Evolutionary conservation across 2,797 vertebrate species (phyloP), one percentile per base, ranked within the genome.

Genomic region (Muscicapa striata): DNA sequence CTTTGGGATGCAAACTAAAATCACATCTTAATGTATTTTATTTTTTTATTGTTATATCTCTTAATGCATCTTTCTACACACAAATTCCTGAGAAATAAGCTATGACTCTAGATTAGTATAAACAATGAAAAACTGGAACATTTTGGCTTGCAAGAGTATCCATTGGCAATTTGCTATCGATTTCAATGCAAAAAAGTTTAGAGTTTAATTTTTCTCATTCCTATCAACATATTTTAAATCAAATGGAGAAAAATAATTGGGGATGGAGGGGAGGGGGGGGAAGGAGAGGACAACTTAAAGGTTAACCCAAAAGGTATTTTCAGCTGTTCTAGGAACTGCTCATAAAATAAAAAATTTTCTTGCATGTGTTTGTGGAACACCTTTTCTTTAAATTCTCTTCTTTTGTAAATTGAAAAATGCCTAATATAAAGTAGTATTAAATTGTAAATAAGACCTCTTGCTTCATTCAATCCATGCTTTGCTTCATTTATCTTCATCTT

Each of bases 401-500:
- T 95, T 92, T 94, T 70, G 91, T 66, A 94, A 96, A 97, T 72
- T 97, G 92, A 97, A 97, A 97, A 97, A 95, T 93, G 68, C 64
- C 87, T 95, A 74, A 97, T 95, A 97, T 94, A 94, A 97, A 96
- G 89, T 95, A 96, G 95, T 95, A 97, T 97, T 98, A 98, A 98
- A 98, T 96, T 98, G 98, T 98, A 99, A 99, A 98, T 98, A 98
- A 98, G 98, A 98, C 97, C 97, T 98, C 98, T 98, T 98, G 97
- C 98, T 98, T 98, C 98, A 98, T 97, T 98, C 98, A 99, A 95
- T 98, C 98, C 98, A 98, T 98, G 98, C 98, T 98, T 98, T 98
- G 98, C 98, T 99, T 99, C 98, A 99, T 99, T 99, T 99, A 99
- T 99, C 98, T 99, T 99, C 98, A 99, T 99, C 98, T 99, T 99